These are phyloP conservation scores for Parus major DNA, from an alignment of 2,113 vertebrate species.

Conservation along the genomic window DNA sequence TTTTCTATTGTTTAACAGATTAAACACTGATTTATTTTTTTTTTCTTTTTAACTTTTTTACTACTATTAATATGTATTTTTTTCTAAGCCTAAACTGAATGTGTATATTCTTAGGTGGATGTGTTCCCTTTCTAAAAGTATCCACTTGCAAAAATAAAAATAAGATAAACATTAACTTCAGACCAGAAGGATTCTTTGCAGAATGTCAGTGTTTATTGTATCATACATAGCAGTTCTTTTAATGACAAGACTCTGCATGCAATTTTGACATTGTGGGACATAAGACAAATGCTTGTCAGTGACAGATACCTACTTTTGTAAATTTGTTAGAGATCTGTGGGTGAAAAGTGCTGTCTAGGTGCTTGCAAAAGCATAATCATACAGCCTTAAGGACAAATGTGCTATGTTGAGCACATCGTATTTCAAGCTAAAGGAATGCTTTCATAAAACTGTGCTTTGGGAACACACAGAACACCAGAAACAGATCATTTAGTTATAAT, in stretches of 20 bases:
- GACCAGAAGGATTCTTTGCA: neutral
- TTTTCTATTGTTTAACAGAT: conserved; percentile 72
- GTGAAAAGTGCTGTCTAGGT: conserved; percentile 6
- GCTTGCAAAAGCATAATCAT: conserved; percentile 19
- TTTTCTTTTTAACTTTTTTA: neutral
- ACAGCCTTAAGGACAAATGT: conserved; percentile 21
- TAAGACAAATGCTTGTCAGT: conserved; percentile 4
- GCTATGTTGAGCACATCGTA: neutral
- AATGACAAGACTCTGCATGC: neutral
- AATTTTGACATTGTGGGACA: neutral
- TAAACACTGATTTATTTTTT: conserved; percentile 1
- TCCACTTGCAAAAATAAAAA: neutral
- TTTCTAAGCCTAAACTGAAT: neutral
- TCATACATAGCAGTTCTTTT: neutral
- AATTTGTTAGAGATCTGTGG: conserved; percentile 1
- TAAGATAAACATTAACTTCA: neutral
- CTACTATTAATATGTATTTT: conserved; percentile 3
- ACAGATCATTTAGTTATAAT: neutral
- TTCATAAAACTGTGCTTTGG: neutral
- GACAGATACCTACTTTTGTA: conserved; percentile 7
- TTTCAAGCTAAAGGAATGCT: conserved; percentile 1
- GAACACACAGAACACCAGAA: neutral
- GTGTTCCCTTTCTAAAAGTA: neutral
- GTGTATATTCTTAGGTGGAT: neutral
- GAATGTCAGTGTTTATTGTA: neutral